Base-by-base conservation (phyloP, 2,113 vertebrate species). In the Corythoichthys haematopterus region DNA sequence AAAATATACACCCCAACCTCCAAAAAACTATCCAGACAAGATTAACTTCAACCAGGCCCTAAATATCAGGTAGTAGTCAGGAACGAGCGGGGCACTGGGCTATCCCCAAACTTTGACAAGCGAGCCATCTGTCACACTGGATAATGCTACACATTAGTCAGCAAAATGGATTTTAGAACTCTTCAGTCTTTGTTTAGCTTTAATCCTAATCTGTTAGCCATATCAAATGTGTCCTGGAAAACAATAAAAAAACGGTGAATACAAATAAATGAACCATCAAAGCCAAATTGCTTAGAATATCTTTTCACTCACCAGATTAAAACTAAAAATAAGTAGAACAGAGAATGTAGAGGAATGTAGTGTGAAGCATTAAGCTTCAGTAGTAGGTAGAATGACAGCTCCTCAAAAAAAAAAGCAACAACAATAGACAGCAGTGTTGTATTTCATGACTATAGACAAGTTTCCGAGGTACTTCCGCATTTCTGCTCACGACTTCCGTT, bases 151-250 rank as follows among this genome's bases (percentile, higher is more conserved):
- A 58, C 56, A 58, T 60, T 60, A 60, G 58, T 60, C 58, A 60
- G 58, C 58, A 60, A 60, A 57, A 40, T 60, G 58, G 37, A 60
- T n/a, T n/a, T 60, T 40, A 38, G 11, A 38, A 15, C 15, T 40
- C 58, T 40, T 40, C 37, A 4, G 37, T 60, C 37, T 60, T 40
- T 60, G 16, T 60, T 60, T 38, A 1, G 15, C 58, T n/a, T 3
- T 60, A 60, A 60, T 60, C 58, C 58, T 60, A 60, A 60, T 60
- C 58, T 10, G 51, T 53, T 15, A 53, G 3, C n/a, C n/a, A 53
- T 53, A 52, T n/a, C 50, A 52, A 15, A 53, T 20, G 20, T 28
- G n/a, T 51, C 51, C 8, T 6, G n/a, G 8, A 53, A 53, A 28
- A 53, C 16, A 16, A 53, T 28, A 28, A 53, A 28, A 16, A 53